Evolutionary conservation across 2,113 vertebrate species (phyloP).

Genomic region (Alligator sinensis): DNA sequence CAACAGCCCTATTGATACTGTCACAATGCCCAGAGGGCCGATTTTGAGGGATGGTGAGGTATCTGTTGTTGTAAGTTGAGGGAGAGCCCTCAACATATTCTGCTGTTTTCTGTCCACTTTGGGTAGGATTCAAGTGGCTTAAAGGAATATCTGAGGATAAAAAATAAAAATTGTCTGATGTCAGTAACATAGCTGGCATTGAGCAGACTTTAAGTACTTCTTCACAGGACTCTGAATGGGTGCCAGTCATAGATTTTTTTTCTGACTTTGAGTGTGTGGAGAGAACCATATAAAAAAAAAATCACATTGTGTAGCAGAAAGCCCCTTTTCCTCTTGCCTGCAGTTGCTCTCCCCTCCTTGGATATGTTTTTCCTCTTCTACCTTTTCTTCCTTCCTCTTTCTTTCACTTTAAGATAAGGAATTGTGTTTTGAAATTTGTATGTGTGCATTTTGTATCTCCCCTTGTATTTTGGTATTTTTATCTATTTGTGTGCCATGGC

Average conservation of each 20-base stretch:
- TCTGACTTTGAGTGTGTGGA: not conserved
- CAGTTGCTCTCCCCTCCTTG: too few relatives aligned
- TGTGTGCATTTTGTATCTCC: too few relatives aligned
- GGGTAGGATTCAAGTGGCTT: constrained; percentile 24
- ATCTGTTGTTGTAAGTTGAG: constrained; percentile 75
- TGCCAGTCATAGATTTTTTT: not conserved
- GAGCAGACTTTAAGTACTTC: not conserved
- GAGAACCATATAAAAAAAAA: not conserved
- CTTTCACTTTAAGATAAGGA: too few relatives aligned
- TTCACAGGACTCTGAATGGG: not conserved
- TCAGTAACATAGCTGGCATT: not conserved
- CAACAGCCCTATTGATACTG: constrained; percentile 52
- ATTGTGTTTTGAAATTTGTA: too few relatives aligned
- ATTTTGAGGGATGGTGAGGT: constrained; percentile 82
- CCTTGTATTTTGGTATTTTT: too few relatives aligned
- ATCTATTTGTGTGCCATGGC: too few relatives aligned
- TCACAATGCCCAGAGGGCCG: constrained; percentile 60
- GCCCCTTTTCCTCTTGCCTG: too few relatives aligned
- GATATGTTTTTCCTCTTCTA: too few relatives aligned
- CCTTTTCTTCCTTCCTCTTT: too few relatives aligned
- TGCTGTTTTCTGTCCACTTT: constrained; percentile 38
- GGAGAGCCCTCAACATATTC: constrained; percentile 73
- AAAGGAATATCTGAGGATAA: constrained; percentile 64
- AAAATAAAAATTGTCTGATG: not conserved
- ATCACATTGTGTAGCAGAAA: not conserved